Evolutionary conservation across 2,113 vertebrate species (phyloP), one percentile per base, ranked within the genome.

Genomic region (Chitala chitala): DNA sequence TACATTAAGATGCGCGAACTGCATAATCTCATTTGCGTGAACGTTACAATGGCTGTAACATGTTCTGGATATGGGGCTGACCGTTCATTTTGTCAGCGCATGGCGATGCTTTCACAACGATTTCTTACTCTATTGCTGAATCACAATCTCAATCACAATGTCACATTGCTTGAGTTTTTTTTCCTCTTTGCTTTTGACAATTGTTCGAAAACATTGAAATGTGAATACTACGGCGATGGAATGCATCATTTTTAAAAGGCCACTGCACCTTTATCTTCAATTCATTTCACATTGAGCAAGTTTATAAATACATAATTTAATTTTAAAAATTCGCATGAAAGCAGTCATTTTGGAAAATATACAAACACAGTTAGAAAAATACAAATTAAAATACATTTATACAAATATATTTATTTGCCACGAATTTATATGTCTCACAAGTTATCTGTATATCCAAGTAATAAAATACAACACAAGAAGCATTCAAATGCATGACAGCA

Each of bases 331-430:
- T 38, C 72, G 80, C 86, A 84, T 76, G 78, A 85, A 81, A 86
- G 83, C 80, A 85, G 78, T 85, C 78, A 75, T 81, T 81, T 71
- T 84, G 87, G 82, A 81, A 87, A 86, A 89, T 86, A 86, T 89
- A 86, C 86, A 65, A 44, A 89, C 82, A 87, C 82, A 78, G 81
- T 84, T 92, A 90, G 87, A 92, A 91, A 92, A 92, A 91, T 92
- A 90, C 91, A 91, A 91, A 90, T 87, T 74, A 86, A 89, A 85
- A 87, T 68, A 90, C 87, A 88, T 84, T 87, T 78, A 88, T 92
- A 92, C 86, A 90, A 91, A 92, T 91, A 88, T 90, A 92, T 92
- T 90, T 92, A 91, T 91, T 92, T 90, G 75, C 85, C 88, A 89
- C 88, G 84, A 84, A 88, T 88, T 86, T 88, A 86, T 87, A 76